These are phyloP conservation scores for Drosophila triauraria DNA, from an alignment of 1,140 invertebrate species.

Conservation along the genomic window DNA sequence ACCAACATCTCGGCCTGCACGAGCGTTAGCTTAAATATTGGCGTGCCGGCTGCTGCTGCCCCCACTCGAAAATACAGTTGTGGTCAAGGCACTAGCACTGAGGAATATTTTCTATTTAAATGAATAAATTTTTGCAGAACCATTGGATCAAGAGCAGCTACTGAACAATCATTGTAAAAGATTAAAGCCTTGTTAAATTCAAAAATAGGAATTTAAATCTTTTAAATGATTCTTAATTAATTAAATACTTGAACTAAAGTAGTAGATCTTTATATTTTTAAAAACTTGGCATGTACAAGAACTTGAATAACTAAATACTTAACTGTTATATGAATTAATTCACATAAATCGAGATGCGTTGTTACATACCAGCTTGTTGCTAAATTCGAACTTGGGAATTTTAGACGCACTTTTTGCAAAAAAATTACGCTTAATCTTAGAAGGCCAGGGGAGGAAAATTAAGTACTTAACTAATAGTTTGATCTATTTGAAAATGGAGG, in stretches of 20 bases:
- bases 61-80: constrained; percentile 7
- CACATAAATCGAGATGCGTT: no score
- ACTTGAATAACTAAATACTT: no score
- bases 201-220: neutral
- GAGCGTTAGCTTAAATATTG: constrained; percentile 22
- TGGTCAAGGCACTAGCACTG: constrained; percentile 3
- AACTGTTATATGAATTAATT: no score
- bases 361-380: no score
- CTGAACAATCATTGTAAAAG: neutral
- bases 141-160: neutral
- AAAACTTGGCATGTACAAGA: no score
- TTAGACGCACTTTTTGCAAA: no score
- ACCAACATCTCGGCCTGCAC: constrained; percentile 38
- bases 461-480: no score
- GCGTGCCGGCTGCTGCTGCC: constrained; percentile 13
- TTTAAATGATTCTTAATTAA: neutral
- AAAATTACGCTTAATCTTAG: no score
- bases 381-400: no score
- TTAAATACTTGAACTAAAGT: neutral
- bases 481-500: no score
- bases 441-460: no score
- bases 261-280: no score
- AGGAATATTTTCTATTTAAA: neutral
- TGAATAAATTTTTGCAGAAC: neutral
- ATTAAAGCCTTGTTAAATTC: neutral